Conservation (phyloP, 2,888 invertebrate species). For the Eristalinus sepulchralis region DNA sequence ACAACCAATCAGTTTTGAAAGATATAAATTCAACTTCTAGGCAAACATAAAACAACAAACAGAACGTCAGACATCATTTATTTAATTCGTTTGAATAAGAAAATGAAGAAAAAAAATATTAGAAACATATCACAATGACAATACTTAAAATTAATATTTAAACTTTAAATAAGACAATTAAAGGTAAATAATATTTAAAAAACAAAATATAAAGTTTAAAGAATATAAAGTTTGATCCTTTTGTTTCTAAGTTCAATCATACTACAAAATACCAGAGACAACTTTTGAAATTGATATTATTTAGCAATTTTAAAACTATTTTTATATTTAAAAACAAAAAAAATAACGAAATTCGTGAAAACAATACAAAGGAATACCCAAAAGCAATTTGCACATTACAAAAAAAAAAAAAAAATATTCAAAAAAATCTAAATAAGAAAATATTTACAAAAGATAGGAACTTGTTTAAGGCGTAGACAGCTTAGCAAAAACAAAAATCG, state of each 20-base stretch:
- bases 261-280: conserved; percentile 58
- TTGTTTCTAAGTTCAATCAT: conserved; percentile 30
- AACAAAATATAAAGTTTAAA: conserved; percentile 19
- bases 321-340: conserved; percentile 49
- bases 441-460: conserved; percentile 56
- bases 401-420: conserved; percentile 13
- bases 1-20: neutral
- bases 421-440: neutral
- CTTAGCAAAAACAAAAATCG: conserved; percentile 36
- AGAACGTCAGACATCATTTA: neutral
- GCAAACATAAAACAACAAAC: neutral
- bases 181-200: conserved; percentile 55
- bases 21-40: neutral
- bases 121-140: conserved; percentile 81
- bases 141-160: conserved; percentile 79
- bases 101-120: conserved; percentile 77
- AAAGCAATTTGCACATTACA: conserved; percentile 68
- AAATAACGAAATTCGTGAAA: conserved; percentile 24
- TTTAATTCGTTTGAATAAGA: conserved; percentile 20
- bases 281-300: conserved; percentile 52
- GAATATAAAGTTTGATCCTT: conserved; percentile 44
- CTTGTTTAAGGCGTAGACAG: conserved; percentile 53
- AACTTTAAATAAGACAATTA: conserved; percentile 66
- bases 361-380: conserved; percentile 35
- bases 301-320: conserved; percentile 55